Base-by-base conservation (phyloP, 2,113 vertebrate species). In the Brachyhypopomus gauderio region DNA sequence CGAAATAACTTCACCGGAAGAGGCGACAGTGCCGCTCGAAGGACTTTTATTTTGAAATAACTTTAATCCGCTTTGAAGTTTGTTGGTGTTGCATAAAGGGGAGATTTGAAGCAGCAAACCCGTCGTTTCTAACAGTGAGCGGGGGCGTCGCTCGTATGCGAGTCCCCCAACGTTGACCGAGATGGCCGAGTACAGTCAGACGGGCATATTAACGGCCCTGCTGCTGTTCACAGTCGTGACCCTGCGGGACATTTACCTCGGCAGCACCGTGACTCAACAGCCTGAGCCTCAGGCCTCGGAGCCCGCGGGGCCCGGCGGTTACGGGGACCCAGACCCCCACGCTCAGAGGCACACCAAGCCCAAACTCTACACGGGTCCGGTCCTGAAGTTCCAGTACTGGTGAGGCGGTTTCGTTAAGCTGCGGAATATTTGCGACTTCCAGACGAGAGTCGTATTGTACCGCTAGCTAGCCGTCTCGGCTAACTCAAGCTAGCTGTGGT, bases 331-430 rank as follows among this genome's bases (percentile, higher is more conserved):
- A 20, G 85, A 89, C 12, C 38, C 17, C 16, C 19, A 23, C 20
- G 12, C 74, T 27, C 82, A 77, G 2, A 90, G 81, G 79, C 45
- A 85, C 20, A 84, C 77, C 56, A 91, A 89, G 59, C 34, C 86
- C 3, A 77, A 87, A 4, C 19, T 88, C 48, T 93, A 92, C 87
- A 87, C 84, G 9, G 92, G 93, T 9, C 92, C 92, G 0, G 88
- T 91, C 5, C 91, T 94, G 48, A 83, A 76, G 80, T 93, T 94
- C 85, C 93, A 92, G 85, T 94, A 89, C 89, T 94, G 93, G 93
- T 94, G 77, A 89, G 89, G 27, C 45, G 3, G n/a, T n/a, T 3
- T 52, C 0, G 12, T 8, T 3, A 14, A 52, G 45, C 2, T 12
- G 12, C 14, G 14, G 14, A 52, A 52, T 52, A 1, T 52, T 52